Evolutionary conservation across 2,888 invertebrate genomes (phyloP), one percentile per base, ranked within the genome.

Genomic region (Acanthosepion esculentum): DNA sequence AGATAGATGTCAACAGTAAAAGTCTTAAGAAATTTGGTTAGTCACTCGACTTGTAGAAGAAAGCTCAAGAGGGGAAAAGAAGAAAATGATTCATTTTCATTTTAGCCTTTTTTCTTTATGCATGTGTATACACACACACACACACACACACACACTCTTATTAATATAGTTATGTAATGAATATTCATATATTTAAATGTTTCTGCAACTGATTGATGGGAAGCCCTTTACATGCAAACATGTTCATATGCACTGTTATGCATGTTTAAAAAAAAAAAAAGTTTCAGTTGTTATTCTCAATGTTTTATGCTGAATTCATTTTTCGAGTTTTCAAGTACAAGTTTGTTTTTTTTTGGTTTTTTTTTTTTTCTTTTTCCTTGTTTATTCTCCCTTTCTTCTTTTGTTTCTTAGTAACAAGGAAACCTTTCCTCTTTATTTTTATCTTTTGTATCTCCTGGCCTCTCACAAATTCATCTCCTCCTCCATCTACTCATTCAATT

Each of bases 401-500:
- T 78, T n/a, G 29, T n/a, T 18, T n/a, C n/a, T 12, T 78, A 15
- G 10, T 8, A 29, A 78, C 12, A 29, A n/a, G 8, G 12, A 78
- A 78, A 10, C 8, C 12, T 78, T 78, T n/a, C n/a, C 78, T 15
- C 1, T n/a, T 78, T 20, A 23, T 59, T 33, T 33, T 78, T n/a
- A 33, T 78, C n/a, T n/a, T n/a, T n/a, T 78, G n/a, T 78, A n/a
- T 78, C 78, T 78, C n/a, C 78, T 78, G 78, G 33, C 78, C 78
- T 78, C 78, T 78, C 12, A 78, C n/a, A n/a, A 78, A n/a, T n/a
- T 78, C n/a, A 78, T n/a, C 78, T 78, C 78, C 78, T 78, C 78
- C 78, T 78, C 78, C 78, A n/a, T n/a, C 78, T 78, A 78, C n/a
- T 78, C 78, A 12, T 78, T 78, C 29, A n/a, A 78, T 78, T 78